Base-by-base conservation (phyloP, 2,113 vertebrate genomes). In the Beaufortia kweichowensis region DNA sequence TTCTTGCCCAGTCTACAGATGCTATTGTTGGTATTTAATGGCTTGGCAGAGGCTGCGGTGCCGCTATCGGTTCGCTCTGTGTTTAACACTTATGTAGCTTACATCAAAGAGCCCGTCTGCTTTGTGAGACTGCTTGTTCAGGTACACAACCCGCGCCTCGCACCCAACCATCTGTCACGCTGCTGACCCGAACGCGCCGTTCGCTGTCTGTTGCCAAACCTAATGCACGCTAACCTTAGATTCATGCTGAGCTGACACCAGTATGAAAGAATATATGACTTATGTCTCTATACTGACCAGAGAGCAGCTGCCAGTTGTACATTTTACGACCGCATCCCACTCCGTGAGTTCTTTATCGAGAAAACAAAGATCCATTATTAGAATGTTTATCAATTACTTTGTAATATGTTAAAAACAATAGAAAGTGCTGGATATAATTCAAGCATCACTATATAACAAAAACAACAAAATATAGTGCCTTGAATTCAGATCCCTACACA, bases 1-100 rank as follows among this genome's bases (percentile, higher is more conserved):
- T 65, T 65, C 77, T 79, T 48, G 33, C 73, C 43, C 29, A 71
- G 71, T 61, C 77, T 43, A 48, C 76, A 66, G 81, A 78, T 63
- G 21, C 60, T 29, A 66, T 72, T 82, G 72, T 78, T 76, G 60
- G 72, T 71, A 78, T 76, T 82, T 82, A 79, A 79, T 82, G 77
- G 61, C 60, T 82, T 82, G 81, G 80, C 78, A 60, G 57, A 75
- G 66, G 71, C 68, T 61, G 59, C 69, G 60, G 76, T 73, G 81
- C 75, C 69, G 66, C 78, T 50, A 75, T 78, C 81, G 61, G 74
- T 69, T 75, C 55, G 10, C 53, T 79, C 77, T 81, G 53, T 79
- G 69, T 83, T 82, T 79, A 73, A 77, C 81, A 79, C 77, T 73
- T 79, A 71, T 64, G 41, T 68, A 62, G 66, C 75, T 84, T 69